Evolutionary conservation across 2,888 invertebrate species (phyloP), one percentile per base, ranked within the genome.

Genomic region (Papilio gigon): DNA sequence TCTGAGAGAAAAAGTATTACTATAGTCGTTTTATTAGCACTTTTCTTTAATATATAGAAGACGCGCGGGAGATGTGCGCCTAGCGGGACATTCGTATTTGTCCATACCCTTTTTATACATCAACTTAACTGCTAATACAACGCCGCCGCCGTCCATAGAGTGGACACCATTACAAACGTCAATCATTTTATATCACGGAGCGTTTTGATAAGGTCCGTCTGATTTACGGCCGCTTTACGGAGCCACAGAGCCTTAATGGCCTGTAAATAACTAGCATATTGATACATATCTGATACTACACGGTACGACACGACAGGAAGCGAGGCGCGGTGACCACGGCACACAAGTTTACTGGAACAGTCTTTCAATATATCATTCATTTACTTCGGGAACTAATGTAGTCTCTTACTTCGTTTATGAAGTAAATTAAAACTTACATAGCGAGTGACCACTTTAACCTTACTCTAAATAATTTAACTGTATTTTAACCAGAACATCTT

Each of bases 221-320:
- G 76, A 76, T 77, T 76, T 75, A 78, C 75, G 47, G 66, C 30
- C 69, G 61, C 50, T 71, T 74, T 73, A 70, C 69, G 70, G 65
- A 71, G 72, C 66, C 56, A 59, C 56, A 58, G 44, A 37, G 14
- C 70, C 44, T 65, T 73, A 71, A 73, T 71, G 72, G 72, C 68
- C 67, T 65, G 71, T 75, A 71, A 74, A 75, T 74, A 68, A 71
- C 67, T 70, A 44, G 37, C 58, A 64, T 59, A 47, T 47, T 53
- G 58, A 58, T 68, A 61, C 53, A 58, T 33, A 63, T 68, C 63
- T 47, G 58, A 67, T 67, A 62, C 53, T 25, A 63, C n/a, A 58
- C 56, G 61, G 17, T 33, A 56, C 47, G 56, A 56, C 61, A 61
- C 53, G 37, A 61, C 33, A 67, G 53, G 61, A 56, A 62, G 53